Evolutionary conservation across 2,797 vertebrate genomes (phyloP), one percentile per base, ranked within the genome.

Genomic region (Sus cebifrons): DNA sequence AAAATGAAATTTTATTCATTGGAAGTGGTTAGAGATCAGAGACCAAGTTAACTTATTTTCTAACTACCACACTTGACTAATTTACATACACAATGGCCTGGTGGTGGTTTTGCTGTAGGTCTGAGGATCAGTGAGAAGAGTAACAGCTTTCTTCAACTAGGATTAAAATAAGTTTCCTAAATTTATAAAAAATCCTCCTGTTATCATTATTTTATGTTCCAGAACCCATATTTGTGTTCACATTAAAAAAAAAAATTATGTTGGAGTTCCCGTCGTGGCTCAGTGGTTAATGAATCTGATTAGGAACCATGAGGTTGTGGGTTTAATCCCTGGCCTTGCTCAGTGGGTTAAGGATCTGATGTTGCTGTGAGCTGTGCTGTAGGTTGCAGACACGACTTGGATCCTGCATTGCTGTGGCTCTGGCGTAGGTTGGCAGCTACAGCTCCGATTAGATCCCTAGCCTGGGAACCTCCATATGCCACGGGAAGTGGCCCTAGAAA

Each of bases 11-110:
- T 56, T 90, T 94, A 54, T 85, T 95, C 90, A 29, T 84, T 18
- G 64, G 23, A 23, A 92, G 25, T 83, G 70, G n/a, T 56, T 64
- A 90, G 82, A 94, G 75, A 86, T 88, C 54, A 67, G 75, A 78
- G 15, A 54, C 54, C 67, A 92, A 95, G 91, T 79, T 89, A 92
- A 21, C 40, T 89, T 79, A n/a, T 77, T 92, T 96, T 95, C 79
- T 60, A 68, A 73, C 90, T 86, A 36, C 25, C 64, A 11, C 65
- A 23, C 29, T 17, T 86, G 56, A 60, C 16, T 74, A 60, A 68
- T 75, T 89, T 73, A 58, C 36, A 83, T 13, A 64, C 16, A 32
- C 21, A 75, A 0, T 17, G 11, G 29, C 16, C 88, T 8, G 2
- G 40, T 73, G 15, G 52, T 58, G 15, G 52, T 58, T 90, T 90